Evolutionary conservation across 2,797 vertebrate genomes (phyloP), one percentile per base, ranked within the genome.

Genomic region (Myotis myotis): DNA sequence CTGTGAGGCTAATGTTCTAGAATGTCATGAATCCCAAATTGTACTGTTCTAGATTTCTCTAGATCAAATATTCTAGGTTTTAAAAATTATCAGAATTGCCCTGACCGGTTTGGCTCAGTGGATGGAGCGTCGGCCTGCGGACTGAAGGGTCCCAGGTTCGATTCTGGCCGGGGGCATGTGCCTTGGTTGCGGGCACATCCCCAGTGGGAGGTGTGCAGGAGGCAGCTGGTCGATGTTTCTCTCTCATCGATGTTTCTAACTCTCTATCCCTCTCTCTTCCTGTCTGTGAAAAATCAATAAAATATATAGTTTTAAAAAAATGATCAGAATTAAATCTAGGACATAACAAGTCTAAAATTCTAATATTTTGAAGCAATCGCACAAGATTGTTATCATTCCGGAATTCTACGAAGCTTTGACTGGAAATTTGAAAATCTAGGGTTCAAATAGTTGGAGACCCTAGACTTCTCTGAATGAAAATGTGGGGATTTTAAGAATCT

Each of bases 281-380:
- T 38, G 38, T 38, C 38, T 38, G 38, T 38, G 38, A 38, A 38
- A 38, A 38, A 6, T 38, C 38, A 38, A 38, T 38, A 38, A 38
- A 6, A 38, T 38, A 38, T 38, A 38, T 38, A 38, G 5, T 38
- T 38, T 38, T 38, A 5, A 6, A 4, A 33, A 75, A 81, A 68
- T 71, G n/a, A 78, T 44, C 80, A 83, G 12, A 64, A 87, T 57
- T 66, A 96, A 87, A 62, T 44, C 91, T 78, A 60, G 44, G 16
- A 49, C 36, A 80, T 44, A 44, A 93, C 76, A 78, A 36, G 12
- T 15, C 49, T 82, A 81, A 36, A 80, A 64, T 78, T 84, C 30
- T 51, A 75, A 41, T 41, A 53, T 23, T 76, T 51, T 71, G 57
- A 36, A 25, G 64, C 10, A 41, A 20, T 6, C 57, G 41, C 47